Evolutionary conservation across 2,888 invertebrate genomes (phyloP), one percentile per base, ranked within the genome.

Genomic region (Drosophila recens): DNA sequence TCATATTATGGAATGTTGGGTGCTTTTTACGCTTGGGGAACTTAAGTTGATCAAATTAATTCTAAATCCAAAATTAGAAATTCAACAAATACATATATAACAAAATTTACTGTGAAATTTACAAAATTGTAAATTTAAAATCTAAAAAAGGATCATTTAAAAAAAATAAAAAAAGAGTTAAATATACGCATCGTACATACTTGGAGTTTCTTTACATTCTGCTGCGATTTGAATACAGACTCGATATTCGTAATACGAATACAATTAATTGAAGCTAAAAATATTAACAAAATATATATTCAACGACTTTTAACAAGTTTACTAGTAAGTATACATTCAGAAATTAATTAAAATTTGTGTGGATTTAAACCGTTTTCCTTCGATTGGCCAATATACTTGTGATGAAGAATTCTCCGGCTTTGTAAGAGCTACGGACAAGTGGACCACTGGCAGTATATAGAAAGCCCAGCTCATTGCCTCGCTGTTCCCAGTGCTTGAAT

Each of bases 381-480:
- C 95, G 93, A 76, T 94, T 94, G 66, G 95, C 95, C 57, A 98
- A 91, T 78, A 98, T 95, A 90, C 97, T 97, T 2, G 96, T 94
- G 20, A 98, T 96, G 90, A 97, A 97, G 93, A 96, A 97, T 94
- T 98, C 98, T 3, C 99, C 99, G n/a, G 99, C 99, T 91, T 98
- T 96, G 90, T 99, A 99, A 0, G 99, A 99, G 61, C 98, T 98
- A 43, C 99, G 93, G 0, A 99, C 99, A 8, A 99, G 94, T 0
- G 99, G 99, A 0, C 99, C 99, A 92, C 98, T 98, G 13, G 99
- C 99, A 0, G 98, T 98, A 93, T 99, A 99, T 0, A 97, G 93
- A 93, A 99, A 99, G 11, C 99, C 99, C 75, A 99, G 92, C 80
- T 96, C 94, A 61, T 95, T 94, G 0, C 99, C 99, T 6, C 95